Evolutionary conservation across 2,113 vertebrate species (phyloP).

Genomic region (Hyperoodon ampullatus): DNA sequence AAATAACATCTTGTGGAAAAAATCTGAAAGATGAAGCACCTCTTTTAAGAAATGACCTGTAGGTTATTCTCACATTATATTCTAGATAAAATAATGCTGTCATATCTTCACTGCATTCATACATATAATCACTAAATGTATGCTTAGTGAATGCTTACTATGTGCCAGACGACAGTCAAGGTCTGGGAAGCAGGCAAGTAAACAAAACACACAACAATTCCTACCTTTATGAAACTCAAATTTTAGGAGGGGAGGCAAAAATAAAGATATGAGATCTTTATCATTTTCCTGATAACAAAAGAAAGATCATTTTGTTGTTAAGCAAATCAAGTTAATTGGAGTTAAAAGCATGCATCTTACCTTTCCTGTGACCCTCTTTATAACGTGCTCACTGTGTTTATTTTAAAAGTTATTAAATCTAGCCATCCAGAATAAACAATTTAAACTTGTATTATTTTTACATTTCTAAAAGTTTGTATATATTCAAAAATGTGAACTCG

Average conservation of each 20-base stretch:
- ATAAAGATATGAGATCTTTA: not conserved
- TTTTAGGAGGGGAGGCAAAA: not conserved
- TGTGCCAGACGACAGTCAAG: not conserved
- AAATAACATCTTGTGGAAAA: not conserved
- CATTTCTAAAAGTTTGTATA: not conserved
- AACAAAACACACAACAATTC: not conserved
- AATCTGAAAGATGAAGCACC: not conserved
- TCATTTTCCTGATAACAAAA: not conserved
- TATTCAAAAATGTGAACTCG: slow-evolving; percentile 30
- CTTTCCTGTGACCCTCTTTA: not conserved
- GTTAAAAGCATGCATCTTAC: not conserved
- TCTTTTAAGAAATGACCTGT: not conserved
- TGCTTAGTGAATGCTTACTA: not conserved
- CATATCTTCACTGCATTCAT: not conserved
- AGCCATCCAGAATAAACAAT: not conserved
- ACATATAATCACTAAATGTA: not conserved
- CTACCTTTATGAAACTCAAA: not conserved
- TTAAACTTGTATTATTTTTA: slow-evolving; percentile 19
- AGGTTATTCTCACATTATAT: not conserved
- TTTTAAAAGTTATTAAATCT: slow-evolving; percentile 19
- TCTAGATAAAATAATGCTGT: not conserved
- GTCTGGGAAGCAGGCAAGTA: not conserved
- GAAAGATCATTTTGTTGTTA: not conserved
- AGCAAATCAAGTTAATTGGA: slow-evolving; percentile 7
- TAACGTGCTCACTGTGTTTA: slow-evolving; percentile 23